These are phyloP conservation scores for Falco berigora DNA, from an alignment of 2,797 vertebrate genomes.

Conservation along the genomic window DNA sequence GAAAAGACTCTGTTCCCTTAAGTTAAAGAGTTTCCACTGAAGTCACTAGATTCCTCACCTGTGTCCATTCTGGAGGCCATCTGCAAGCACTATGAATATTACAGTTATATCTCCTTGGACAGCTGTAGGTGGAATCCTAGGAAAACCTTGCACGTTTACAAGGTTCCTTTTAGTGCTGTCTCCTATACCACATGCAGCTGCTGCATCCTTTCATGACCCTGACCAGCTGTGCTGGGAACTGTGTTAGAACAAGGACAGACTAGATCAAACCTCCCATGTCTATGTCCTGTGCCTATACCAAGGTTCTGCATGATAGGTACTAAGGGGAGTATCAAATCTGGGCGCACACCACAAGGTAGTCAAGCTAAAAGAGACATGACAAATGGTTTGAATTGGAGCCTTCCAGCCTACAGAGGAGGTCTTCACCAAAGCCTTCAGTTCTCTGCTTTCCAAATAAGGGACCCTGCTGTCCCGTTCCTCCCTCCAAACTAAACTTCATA, in stretches of 20 bases:
- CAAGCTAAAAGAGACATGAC: not conserved
- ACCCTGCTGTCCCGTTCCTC: not conserved
- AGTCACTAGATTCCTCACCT: not conserved
- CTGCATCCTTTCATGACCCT: not conserved
- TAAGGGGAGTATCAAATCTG: not conserved
- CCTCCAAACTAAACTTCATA: not conserved
- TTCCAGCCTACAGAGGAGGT: not conserved
- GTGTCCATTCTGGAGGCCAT: not conserved
- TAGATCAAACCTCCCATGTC: not conserved
- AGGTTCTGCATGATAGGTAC: not conserved
- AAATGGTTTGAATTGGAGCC: not conserved
- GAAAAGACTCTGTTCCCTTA: not conserved
- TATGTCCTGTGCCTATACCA: not conserved
- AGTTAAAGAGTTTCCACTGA: not conserved
- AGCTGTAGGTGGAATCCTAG: not conserved
- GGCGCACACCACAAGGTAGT: too few species aligned
- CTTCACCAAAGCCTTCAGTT: not conserved
- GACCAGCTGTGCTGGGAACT: not conserved
- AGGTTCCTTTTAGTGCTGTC: not conserved
- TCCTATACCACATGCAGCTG: rapidly evolving
- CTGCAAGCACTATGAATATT: not conserved
- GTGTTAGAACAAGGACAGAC: not conserved
- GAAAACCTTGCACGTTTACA: not conserved
- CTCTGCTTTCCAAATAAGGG: not conserved
- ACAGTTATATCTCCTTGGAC: not conserved